Evolutionary conservation across 92 coral and sea anemone genomes (phyloP).

Genomic region (Parazoanthus darwini): DNA sequence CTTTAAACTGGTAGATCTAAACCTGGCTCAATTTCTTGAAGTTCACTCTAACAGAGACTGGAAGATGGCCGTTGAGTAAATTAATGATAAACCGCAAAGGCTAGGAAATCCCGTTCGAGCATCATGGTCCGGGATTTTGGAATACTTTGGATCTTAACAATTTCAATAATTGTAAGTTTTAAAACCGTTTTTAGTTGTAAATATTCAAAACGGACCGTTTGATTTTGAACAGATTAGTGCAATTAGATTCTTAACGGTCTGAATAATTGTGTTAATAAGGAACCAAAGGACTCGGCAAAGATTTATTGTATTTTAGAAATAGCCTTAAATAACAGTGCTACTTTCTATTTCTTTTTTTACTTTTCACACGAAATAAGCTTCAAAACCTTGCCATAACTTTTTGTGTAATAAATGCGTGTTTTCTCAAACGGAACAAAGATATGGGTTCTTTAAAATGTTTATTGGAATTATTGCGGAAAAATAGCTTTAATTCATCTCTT

Average conservation of each 20-base stretch:
- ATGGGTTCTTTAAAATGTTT: too few species aligned
- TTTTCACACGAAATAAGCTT: too few species aligned
- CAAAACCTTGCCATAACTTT: neutral
- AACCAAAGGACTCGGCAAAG: too few species aligned
- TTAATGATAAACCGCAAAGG: neutral
- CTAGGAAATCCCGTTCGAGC: neutral
- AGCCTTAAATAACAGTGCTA: too few species aligned
- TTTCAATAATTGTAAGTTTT: constrained; percentile 1
- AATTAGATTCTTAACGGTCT: neutral
- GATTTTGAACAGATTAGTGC: neutral
- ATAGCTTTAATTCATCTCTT: neutral
- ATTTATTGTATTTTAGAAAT: too few species aligned
- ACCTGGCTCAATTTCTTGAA: neutral
- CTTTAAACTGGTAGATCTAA: neutral
- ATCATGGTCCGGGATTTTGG: neutral
- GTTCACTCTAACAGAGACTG: neutral
- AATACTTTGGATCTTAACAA: neutral
- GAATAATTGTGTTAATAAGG: too few species aligned
- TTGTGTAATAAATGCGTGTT: neutral
- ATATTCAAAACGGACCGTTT: neutral
- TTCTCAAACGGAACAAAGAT: neutral
- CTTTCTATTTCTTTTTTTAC: too few species aligned
- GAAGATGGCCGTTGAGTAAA: neutral
- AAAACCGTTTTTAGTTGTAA: neutral
- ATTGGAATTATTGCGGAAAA: neutral